A percentile compares a stretch with the other conserved stretches of the same genome.
phyloP scores from a whole-genome alignment of 2,888 invertebrate genomes.

The Mesorhabditis belari region DNA sequence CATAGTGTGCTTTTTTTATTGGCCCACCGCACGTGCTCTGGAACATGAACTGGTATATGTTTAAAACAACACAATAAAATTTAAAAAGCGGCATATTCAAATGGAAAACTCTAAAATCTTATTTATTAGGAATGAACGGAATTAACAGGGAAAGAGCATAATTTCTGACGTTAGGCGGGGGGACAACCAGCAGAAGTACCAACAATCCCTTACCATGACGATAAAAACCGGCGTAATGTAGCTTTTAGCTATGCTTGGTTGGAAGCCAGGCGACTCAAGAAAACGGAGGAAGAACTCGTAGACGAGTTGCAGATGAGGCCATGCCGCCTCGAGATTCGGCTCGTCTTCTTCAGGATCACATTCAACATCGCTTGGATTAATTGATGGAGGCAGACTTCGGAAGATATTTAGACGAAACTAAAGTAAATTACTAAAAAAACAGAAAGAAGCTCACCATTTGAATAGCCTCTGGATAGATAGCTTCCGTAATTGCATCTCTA shows the following conservation, averaged over 20 bases:
- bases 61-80: too few relatives aligned
- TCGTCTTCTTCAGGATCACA: constrained; percentile 86
- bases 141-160: too few relatives aligned
- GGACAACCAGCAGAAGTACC: too few relatives aligned
- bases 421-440: constrained; percentile 1
- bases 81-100: too few relatives aligned
- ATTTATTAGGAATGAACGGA: too few relatives aligned
- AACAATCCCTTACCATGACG: constrained; percentile 67
- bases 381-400: constrained; percentile 78
- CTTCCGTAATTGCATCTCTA: constrained; percentile 83
- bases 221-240: constrained; percentile 92
- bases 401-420: constrained; percentile 77
- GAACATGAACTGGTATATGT: too few relatives aligned
- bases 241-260: constrained; percentile 80
- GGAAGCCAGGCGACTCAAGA: constrained; percentile 84
- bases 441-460: constrained; percentile 71
- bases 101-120: too few relatives aligned
- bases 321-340: constrained; percentile 75
- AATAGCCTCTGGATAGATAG: constrained; percentile 93
- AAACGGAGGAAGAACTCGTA: constrained; percentile 68
- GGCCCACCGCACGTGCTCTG: too few relatives aligned
- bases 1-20: too few relatives aligned
- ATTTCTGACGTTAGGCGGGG: too few relatives aligned
- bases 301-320: constrained; percentile 58
- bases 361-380: constrained; percentile 70